phyloP scores from a whole-genome alignment of 2,113 vertebrate genomes.

The Abramis brama region DNA sequence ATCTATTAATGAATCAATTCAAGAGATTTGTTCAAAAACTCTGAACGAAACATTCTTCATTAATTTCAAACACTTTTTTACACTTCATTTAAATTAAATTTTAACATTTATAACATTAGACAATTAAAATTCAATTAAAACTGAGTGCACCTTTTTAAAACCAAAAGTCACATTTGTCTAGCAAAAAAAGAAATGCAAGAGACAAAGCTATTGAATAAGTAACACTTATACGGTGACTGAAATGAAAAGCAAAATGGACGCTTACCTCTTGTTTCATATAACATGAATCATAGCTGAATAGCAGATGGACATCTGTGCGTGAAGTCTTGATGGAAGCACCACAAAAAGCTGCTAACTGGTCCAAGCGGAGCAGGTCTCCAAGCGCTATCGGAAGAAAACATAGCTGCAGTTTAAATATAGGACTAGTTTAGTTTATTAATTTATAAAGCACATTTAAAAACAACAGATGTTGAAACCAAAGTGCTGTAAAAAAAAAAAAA shows the following conservation, averaged over 20 bases:
- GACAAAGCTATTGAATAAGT: background rate
- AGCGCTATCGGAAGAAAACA: background rate
- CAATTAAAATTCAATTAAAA: too few species aligned
- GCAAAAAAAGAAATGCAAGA: too few species aligned
- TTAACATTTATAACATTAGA: too few species aligned
- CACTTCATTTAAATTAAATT: too few species aligned
- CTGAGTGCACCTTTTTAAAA: too few species aligned
- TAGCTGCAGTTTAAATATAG: background rate
- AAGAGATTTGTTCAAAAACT: too few species aligned
- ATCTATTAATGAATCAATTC: too few species aligned
- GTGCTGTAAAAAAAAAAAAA: too few species aligned
- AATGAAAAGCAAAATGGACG: background rate
- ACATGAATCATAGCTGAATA: constrained; percentile 1
- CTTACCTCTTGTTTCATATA: constrained; percentile 14
- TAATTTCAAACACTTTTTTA: too few species aligned
- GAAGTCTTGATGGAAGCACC: background rate
- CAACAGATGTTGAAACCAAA: too few species aligned
- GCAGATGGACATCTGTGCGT: background rate
- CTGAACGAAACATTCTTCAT: too few species aligned
- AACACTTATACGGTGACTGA: background rate
- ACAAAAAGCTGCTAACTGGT: constrained; percentile 11
- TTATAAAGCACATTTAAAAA: too few species aligned
- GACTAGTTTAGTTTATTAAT: background rate
- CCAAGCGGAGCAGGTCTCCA: background rate
- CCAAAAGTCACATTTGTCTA: background rate